Base-by-base conservation (phyloP, 2,797 vertebrate species). In the Heliangelus exortis region DNA sequence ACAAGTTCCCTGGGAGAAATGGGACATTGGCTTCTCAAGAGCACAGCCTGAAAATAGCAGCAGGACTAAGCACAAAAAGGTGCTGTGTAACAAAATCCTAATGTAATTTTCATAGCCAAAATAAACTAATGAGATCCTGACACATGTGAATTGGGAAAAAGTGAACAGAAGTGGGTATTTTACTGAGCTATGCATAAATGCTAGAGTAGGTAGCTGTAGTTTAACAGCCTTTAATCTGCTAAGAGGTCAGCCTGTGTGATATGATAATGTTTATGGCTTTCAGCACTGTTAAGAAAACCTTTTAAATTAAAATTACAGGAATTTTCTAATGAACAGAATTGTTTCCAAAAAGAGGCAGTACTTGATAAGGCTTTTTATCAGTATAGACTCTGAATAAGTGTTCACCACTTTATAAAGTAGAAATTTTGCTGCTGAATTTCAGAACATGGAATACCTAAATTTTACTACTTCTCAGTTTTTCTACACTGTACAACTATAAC, bases 111-210 rank as follows among this genome's bases (percentile, higher is more conserved):
- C 45, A 39, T 2, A 50, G 61, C 3, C 22, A 41, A 33, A 82
- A 93, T n/a, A n/a, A 75, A 10, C 3, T 31, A 53, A 47, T 41
- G 23, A 76, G 36, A 50, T 61, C 29, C 45, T 72, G 55, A 36
- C 8, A 71, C 0, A 2, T 9, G 0, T 4, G 65, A 63, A 34
- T 0, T 65, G 22, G 33, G 53, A 23, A 82, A 43, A 61, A 45
- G 41, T 3, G 19, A 72, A 39, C 26, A 59, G 39, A 75, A 77
- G 51, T 6, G 47, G 43, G 4, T 16, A 23, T 8, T 21, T 39
- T 73, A 50, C 22, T 48, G 34, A 39, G 2, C 9, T 17, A 7
- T 5, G 14, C 22, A 53, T 53, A 81, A 74, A 2, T 0, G 10
- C 31, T 6, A n/a, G 28, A n/a, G 4, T 7, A 82, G 47, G 7